phyloP scores from a whole-genome alignment of 2,113 vertebrate genomes.

The Microcebus murinus region DNA sequence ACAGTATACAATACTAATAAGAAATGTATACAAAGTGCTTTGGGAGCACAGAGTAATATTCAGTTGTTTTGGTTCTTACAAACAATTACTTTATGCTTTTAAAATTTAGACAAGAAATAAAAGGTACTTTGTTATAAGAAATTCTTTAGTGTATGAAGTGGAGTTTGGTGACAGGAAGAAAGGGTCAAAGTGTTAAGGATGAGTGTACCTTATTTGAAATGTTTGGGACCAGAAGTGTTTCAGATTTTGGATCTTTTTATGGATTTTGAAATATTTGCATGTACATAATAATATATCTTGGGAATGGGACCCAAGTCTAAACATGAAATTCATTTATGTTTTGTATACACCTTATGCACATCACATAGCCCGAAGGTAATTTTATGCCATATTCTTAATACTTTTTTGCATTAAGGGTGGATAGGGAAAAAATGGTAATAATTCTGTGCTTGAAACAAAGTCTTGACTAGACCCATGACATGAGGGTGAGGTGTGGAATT shows the following conservation, averaged over 20 bases:
- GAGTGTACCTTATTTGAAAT: neutral
- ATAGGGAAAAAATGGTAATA: neutral
- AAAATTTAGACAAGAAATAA: slow-evolving; percentile 10
- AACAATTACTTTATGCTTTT: neutral
- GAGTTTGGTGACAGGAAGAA: neutral
- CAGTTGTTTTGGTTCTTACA: neutral
- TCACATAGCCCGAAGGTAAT: neutral
- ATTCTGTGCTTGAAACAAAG: neutral
- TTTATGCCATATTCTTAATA: neutral
- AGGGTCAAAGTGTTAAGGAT: neutral
- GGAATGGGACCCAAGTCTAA: neutral
- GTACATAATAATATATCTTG: neutral
- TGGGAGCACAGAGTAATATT: neutral
- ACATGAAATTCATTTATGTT: neutral
- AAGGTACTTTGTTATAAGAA: neutral
- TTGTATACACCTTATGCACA: neutral
- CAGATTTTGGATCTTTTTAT: neutral
- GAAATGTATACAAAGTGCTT: neutral
- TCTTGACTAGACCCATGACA: neutral
- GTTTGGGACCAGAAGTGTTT: neutral
- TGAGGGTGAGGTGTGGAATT: neutral
- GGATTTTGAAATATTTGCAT: neutral
- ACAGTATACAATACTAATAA: neutral
- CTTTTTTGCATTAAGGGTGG: neutral
- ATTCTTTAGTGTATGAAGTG: neutral